phyloP scores from a whole-genome alignment of 2,113 vertebrate species.

The Lepisosteus osseus region DNA sequence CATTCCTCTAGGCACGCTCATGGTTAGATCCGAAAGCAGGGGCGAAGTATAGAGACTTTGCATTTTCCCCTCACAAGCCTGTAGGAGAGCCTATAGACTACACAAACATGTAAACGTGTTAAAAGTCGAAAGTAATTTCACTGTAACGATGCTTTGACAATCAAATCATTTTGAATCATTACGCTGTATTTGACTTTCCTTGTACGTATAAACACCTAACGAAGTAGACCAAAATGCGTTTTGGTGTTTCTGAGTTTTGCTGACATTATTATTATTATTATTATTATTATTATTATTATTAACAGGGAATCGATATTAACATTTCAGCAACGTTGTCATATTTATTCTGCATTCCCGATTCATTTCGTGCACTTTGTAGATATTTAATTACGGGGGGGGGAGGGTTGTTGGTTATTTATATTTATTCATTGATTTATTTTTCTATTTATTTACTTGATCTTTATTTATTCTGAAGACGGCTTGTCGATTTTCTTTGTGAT shows the following conservation, averaged over 20 bases:
- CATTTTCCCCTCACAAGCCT: constrained; percentile 29
- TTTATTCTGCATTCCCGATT: constrained; percentile 43
- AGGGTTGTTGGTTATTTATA: constrained; percentile 32
- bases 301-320: constrained; percentile 15
- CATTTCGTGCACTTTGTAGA: constrained; percentile 78
- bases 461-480: constrained; percentile 67
- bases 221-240: constrained; percentile 14
- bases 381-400: constrained; percentile 37
- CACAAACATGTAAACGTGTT: constrained; percentile 56
- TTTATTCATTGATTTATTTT: constrained; percentile 25
- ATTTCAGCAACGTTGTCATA: constrained; percentile 28
- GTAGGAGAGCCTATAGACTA: constrained; percentile 50
- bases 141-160: constrained; percentile 84
- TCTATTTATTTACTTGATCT: constrained; percentile 59
- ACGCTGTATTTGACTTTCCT: constrained; percentile 38
- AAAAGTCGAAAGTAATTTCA: constrained; percentile 57
- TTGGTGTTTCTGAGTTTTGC: constrained; percentile 3
- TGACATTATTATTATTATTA: constrained; percentile 42
- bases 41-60: constrained; percentile 26
- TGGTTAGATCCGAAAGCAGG: constrained; percentile 48
- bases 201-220: constrained; percentile 36
- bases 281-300: constrained; percentile 7
- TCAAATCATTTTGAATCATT: constrained; percentile 60
- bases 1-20: constrained; percentile 69
- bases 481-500: constrained; percentile 65